These are phyloP conservation scores for Hyles lineata DNA, from an alignment of 2,888 invertebrate genomes.

Conservation along the genomic window DNA sequence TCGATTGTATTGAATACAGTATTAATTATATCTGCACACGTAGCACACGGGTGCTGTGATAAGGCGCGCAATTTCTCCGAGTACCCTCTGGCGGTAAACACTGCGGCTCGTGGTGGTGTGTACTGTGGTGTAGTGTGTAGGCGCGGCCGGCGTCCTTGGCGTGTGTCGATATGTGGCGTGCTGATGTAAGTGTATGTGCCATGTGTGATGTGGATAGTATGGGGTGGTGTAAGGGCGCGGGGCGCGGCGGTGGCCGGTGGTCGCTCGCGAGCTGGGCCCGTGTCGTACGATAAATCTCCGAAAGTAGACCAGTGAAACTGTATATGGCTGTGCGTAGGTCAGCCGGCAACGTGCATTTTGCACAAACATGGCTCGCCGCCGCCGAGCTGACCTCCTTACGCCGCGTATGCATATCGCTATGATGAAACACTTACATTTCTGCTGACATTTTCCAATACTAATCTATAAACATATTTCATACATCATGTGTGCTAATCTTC, in stretches of 20 bases:
- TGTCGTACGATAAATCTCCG: constrained; percentile 29
- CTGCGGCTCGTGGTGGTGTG: background rate
- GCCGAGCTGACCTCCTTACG: constrained; percentile 49
- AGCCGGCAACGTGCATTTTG: constrained; percentile 47
- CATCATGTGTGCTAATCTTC: constrained; percentile 22
- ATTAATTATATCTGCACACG: constrained; percentile 22
- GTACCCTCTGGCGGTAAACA: constrained; percentile 13
- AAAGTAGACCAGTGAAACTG: constrained; percentile 48
- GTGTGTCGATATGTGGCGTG: constrained; percentile 19
- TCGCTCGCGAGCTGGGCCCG: background rate
- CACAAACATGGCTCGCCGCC: constrained; percentile 39
- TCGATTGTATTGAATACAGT: constrained; percentile 7
- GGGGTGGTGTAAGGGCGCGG: background rate
- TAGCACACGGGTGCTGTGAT: constrained; percentile 1
- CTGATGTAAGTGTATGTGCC: constrained; percentile 15
- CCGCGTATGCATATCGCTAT: constrained; percentile 27
- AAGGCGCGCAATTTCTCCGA: background rate
- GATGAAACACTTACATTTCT: constrained; percentile 27
- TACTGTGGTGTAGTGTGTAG: background rate
- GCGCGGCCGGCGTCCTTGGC: constrained; percentile 20
- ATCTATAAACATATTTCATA: constrained; percentile 21
- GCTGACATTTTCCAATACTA: constrained; percentile 28
- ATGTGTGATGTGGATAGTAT: background rate
- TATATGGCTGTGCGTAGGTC: constrained; percentile 57
- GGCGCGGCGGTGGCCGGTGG: background rate